These are phyloP conservation scores for Engraulis encrasicolus DNA, from an alignment of 2,113 vertebrate species.

Conservation along the genomic window DNA sequence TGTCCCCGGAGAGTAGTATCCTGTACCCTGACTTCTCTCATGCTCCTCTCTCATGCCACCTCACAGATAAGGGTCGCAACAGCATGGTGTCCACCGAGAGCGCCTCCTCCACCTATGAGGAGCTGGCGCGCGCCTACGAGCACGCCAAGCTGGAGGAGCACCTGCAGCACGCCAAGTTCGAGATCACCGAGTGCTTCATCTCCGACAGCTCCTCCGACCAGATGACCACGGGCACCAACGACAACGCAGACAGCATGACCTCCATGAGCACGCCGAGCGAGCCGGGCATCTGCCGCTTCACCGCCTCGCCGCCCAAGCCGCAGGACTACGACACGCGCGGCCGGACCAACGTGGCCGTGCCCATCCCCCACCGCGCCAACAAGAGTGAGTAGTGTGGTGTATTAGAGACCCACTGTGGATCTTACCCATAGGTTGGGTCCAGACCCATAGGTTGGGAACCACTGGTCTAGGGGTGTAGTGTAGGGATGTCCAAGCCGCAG, in stretches of 20 bases:
- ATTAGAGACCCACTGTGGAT: too few species aligned
- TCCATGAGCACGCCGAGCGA: slow-evolving; percentile 98
- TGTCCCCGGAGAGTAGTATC: too few species aligned
- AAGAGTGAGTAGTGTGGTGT: slow-evolving; percentile 88
- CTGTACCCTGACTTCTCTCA: too few species aligned
- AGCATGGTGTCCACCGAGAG: slow-evolving; percentile 99
- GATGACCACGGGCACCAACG: slow-evolving; percentile 97
- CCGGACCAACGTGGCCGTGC: slow-evolving; percentile 96
- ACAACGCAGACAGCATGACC: slow-evolving; percentile 98
- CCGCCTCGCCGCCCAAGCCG: slow-evolving; percentile 96
- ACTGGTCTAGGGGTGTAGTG: too few species aligned
- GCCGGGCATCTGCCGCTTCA: slow-evolving; percentile 98
- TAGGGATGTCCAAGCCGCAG: slow-evolving; percentile 97
- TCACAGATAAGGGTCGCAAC: slow-evolving; percentile 93
- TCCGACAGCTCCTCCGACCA: slow-evolving; percentile 98
- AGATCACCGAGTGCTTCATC: slow-evolving; percentile 99
- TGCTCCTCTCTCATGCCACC: too few species aligned
- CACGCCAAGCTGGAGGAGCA: slow-evolving; percentile 99
- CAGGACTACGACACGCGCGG: slow-evolving; percentile 95
- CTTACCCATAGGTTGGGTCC: not conserved
- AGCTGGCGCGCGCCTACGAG: slow-evolving; percentile 95
- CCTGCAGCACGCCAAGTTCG: slow-evolving; percentile 98
- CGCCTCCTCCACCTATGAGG: slow-evolving; percentile 97
- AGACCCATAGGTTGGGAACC: too few species aligned
- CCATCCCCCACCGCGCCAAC: slow-evolving; percentile 97